A percentile compares a stretch with the other conserved stretches of the same genome.
phyloP scores from a whole-genome alignment of 2,888 invertebrate genomes.

The Parasteatoda lunata region DNA sequence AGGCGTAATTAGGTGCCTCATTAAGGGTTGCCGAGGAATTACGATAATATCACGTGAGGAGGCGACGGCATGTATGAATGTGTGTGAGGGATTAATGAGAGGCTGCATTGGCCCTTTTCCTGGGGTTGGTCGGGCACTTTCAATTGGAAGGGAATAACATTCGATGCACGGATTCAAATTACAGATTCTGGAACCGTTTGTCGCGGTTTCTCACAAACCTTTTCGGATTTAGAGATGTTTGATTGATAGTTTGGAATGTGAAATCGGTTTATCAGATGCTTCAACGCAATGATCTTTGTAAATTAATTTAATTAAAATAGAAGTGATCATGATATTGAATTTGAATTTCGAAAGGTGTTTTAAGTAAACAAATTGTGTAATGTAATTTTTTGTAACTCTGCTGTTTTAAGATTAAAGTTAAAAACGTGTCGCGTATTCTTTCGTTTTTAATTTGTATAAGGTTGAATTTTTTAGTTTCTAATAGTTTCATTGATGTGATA shows the following conservation, averaged over 20 bases:
- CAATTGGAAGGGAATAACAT: conserved; percentile 56
- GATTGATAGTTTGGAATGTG: conserved; percentile 39
- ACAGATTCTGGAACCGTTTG: conserved; percentile 48
- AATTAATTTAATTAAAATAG: no score
- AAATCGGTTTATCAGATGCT: background rate
- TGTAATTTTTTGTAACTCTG: no score
- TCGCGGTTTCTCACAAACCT: conserved; percentile 41
- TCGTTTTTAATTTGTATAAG: no score
- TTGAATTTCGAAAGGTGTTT: no score
- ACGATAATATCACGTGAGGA: conserved; percentile 67
- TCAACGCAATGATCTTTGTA: no score
- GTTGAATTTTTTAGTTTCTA: no score
- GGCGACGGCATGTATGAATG: conserved; percentile 63
- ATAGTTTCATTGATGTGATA: no score
- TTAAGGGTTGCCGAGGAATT: conserved; percentile 68
- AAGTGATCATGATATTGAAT: no score
- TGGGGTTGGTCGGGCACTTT: conserved; percentile 55
- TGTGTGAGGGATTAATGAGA: conserved; percentile 66
- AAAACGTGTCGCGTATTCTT: no score
- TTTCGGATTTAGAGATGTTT: conserved; percentile 14
- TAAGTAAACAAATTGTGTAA: no score
- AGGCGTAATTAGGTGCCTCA: conserved; percentile 69
- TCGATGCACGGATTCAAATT: conserved; percentile 42
- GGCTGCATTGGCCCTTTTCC: conserved; percentile 63
- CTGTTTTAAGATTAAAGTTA: no score